Evolutionary conservation across 2,888 invertebrate genomes (phyloP).

Genomic region (Dicranocentrus wangi): DNA sequence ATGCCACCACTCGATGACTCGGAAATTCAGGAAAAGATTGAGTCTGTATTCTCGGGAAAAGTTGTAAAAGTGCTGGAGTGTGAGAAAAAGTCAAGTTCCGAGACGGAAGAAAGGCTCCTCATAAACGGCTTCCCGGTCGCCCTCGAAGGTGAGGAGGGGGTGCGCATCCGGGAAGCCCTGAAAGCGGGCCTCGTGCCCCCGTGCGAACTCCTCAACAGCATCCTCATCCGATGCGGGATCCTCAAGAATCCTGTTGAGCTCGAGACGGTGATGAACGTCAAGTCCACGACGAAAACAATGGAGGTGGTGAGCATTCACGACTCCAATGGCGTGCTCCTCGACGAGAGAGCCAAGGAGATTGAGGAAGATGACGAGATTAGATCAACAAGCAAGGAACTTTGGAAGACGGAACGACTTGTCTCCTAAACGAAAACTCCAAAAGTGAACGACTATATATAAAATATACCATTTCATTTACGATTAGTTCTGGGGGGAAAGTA

Average conservation of each 20-base stretch:
- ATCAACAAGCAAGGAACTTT: constrained; percentile 74
- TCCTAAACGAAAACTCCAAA: constrained; percentile 29
- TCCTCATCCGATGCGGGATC: constrained; percentile 80
- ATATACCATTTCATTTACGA: neutral
- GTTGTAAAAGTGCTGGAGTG: constrained; percentile 83
- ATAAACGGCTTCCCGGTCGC: constrained; percentile 83
- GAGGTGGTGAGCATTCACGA: constrained; percentile 82
- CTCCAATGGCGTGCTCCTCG: constrained; percentile 80
- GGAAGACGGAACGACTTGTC: constrained; percentile 66
- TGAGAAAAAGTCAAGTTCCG: constrained; percentile 82
- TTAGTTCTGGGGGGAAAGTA: too few relatives aligned
- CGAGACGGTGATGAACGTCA: constrained; percentile 78
- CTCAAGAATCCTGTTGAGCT: constrained; percentile 70
- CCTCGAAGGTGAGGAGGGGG: constrained; percentile 81
- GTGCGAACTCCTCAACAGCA: constrained; percentile 82
- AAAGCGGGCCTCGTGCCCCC: constrained; percentile 80
- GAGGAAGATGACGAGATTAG: constrained; percentile 83
- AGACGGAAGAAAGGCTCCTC: constrained; percentile 82
- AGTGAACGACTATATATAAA: too few relatives aligned
- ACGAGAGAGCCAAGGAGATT: constrained; percentile 81
- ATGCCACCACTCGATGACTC: constrained; percentile 79
- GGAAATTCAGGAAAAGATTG: constrained; percentile 83
- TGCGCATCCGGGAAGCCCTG: constrained; percentile 81
- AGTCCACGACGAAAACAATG: constrained; percentile 82
- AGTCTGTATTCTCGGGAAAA: constrained; percentile 81